These are phyloP conservation scores for Meiosimyza decipiens DNA, from an alignment of 2,888 invertebrate genomes.

Conservation along the genomic window DNA sequence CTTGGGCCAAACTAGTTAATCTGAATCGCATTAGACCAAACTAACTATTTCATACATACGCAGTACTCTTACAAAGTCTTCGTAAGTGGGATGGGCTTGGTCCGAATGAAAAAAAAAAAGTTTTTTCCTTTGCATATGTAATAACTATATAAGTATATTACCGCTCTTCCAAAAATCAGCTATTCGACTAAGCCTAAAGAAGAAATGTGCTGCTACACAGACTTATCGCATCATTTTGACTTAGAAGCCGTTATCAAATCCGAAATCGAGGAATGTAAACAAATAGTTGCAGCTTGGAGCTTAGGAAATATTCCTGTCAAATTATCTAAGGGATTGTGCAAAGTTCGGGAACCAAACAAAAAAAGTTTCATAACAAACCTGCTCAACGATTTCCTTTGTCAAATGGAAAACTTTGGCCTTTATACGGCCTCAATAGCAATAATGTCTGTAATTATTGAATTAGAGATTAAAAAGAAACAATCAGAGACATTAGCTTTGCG, in stretches of 20 bases:
- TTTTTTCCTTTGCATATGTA: not conserved
- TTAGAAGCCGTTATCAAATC: slow-evolving; percentile 35
- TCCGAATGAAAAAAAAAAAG: too few species aligned
- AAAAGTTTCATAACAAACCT: slow-evolving; percentile 68
- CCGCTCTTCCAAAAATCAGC: slow-evolving; percentile 55
- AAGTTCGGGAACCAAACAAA: slow-evolving; percentile 60
- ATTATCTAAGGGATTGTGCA: slow-evolving; percentile 49
- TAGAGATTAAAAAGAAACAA: slow-evolving; percentile 72
- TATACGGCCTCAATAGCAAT: slow-evolving; percentile 74
- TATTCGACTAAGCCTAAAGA: slow-evolving; percentile 71
- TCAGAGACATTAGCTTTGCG: slow-evolving; percentile 66
- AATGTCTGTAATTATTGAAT: slow-evolving; percentile 71
- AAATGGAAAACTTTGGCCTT: slow-evolving; percentile 69
- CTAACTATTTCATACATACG: too few species aligned
- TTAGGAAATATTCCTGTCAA: slow-evolving; percentile 51
- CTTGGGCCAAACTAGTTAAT: too few species aligned
- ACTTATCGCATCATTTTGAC: slow-evolving; percentile 23
- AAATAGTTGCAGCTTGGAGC: slow-evolving; percentile 44
- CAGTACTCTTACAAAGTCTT: too few species aligned
- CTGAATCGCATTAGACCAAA: too few species aligned
- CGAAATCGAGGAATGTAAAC: slow-evolving; percentile 37
- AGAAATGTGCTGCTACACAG: slow-evolving; percentile 52
- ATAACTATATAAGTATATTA: not conserved
- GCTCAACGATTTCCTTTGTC: slow-evolving; percentile 67
- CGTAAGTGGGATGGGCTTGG: too few species aligned